Percentiles rank a stretch among this genome's conserved stretches.
These are phyloP conservation scores for Lanius ludovicianus DNA, from an alignment of 2,113 vertebrate species.

Conservation along the genomic window DNA sequence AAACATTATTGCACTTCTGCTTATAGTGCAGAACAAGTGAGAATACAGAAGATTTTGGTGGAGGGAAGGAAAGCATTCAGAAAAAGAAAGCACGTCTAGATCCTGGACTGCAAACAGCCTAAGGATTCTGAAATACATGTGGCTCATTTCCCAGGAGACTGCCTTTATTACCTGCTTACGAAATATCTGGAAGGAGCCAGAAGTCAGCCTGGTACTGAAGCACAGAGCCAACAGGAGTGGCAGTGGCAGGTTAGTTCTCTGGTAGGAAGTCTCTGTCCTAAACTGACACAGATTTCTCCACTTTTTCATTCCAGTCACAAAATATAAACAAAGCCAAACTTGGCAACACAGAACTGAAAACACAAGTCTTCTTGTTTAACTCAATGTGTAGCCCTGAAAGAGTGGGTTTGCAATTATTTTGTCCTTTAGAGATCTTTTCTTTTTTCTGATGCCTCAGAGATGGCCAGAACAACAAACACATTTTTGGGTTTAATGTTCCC, in stretches of 20 bases:
- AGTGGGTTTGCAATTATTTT: background rate
- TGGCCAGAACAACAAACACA: background rate
- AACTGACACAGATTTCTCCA: background rate
- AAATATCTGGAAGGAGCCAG: background rate
- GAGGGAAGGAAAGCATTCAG: background rate
- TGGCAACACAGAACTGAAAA: background rate
- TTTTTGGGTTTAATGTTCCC: background rate
- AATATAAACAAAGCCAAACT: background rate
- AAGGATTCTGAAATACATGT: background rate
- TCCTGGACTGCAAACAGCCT: background rate
- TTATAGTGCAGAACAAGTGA: background rate
- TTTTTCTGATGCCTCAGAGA: background rate
- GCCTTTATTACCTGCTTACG: background rate
- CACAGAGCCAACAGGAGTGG: background rate
- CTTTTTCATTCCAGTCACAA: background rate
- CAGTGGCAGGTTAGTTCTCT: background rate
- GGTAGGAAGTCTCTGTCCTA: background rate
- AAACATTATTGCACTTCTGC: background rate
- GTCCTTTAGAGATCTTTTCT: background rate
- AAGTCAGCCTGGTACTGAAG: background rate
- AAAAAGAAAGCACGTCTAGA: background rate
- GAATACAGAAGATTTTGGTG: background rate
- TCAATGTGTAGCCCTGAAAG: background rate
- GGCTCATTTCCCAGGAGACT: background rate
- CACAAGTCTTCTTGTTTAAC: background rate